Base-by-base conservation (phyloP, 1,140 invertebrate species). In the Sycophaga agraensis region DNA sequence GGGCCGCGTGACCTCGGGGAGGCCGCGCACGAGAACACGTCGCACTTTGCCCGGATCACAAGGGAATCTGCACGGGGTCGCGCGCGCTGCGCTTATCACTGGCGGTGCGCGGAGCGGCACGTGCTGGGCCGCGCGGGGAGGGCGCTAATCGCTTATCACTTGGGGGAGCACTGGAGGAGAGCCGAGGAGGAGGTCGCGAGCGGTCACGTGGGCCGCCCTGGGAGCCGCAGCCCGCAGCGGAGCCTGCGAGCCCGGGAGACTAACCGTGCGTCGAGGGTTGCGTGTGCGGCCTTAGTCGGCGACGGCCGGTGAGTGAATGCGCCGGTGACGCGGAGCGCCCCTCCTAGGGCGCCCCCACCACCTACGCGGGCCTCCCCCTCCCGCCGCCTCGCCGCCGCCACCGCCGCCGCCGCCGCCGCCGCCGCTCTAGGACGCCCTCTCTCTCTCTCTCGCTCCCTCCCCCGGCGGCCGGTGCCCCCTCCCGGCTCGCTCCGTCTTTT, bases 271-370 rank as follows among this genome's bases (percentile, higher is more conserved):
- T 70, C 69, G 64, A 67, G 65, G 68, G 61, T 68, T 66, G 66
- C 72, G 73, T 72, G 70, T 70, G 62, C 70, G 69, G 74, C 73
- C 61, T 66, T 56, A 64, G 73, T 75, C 77, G 73, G 67, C 72
- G 76, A 77, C 77, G 75, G 74, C 73, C 76, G 76, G 70, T 76
- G 75, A 79, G 77, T 77, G 76, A 80, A 77, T 79, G 78, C 74
- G 73, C 75, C 73, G 70, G 73, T 73, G 69, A 74, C 67, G 46
- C 54, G 19, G 57, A 51, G 69, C 70, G 58, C 68, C 70, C 69
- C 63, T 64, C 66, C 46, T 48, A 14, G 40, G 35, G 28, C 61
- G 60, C 62, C 66, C 48, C 57, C 53, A 43, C 51, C 19, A 40
- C n/a, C 45, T n/a, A 19, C 24, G 39, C 5, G 26, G 5, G 26